Percentiles rank a stretch among this genome's conserved stretches.
Conservation (phyloP, 2,888 invertebrate species). For the Itoplectis maculator region DNA sequence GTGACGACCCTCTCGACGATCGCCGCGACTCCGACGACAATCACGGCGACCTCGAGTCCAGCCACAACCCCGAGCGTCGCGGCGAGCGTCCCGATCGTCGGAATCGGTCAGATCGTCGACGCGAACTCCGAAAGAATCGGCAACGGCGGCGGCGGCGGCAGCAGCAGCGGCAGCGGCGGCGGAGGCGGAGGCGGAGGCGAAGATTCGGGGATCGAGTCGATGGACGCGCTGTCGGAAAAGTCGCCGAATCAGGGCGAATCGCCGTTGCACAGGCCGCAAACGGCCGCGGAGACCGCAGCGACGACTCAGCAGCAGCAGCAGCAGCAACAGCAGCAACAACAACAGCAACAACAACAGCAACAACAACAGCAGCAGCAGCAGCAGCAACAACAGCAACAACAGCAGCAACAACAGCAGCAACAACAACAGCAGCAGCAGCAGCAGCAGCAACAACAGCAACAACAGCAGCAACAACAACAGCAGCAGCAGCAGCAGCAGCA, state of each 20-base stretch:
- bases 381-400: constrained; percentile 12
- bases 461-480: constrained; percentile 64
- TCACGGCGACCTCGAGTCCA: constrained; percentile 14
- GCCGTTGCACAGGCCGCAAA: constrained; percentile 85
- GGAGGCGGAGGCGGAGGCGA: constrained; percentile 87
- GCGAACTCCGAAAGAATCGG: constrained; percentile 76
- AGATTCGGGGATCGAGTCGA: constrained; percentile 96
- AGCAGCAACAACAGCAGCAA: constrained; percentile 70
- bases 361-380: constrained; percentile 4
- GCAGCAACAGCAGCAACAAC: constrained; percentile 63
- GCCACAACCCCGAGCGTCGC: constrained; percentile 5
- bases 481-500: neutral
- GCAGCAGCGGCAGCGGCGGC: constrained; percentile 74
- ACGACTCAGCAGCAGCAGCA: constrained; percentile 47
- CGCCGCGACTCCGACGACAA: constrained; percentile 6
- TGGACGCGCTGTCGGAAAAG: constrained; percentile 97
- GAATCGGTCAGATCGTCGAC: constrained; percentile 73
- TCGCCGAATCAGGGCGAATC: constrained; percentile 95
- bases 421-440: constrained; percentile 29
- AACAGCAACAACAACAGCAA: constrained; percentile 56
- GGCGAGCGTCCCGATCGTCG: constrained; percentile 73
- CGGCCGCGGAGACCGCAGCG: constrained; percentile 78
- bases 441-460: constrained; percentile 60
- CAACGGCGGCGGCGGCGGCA: constrained; percentile 73
- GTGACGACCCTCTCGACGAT: constrained; percentile 23